phyloP scores from a whole-genome alignment of 1,140 invertebrate species.

The Rhynchophorus ferrugineus region DNA sequence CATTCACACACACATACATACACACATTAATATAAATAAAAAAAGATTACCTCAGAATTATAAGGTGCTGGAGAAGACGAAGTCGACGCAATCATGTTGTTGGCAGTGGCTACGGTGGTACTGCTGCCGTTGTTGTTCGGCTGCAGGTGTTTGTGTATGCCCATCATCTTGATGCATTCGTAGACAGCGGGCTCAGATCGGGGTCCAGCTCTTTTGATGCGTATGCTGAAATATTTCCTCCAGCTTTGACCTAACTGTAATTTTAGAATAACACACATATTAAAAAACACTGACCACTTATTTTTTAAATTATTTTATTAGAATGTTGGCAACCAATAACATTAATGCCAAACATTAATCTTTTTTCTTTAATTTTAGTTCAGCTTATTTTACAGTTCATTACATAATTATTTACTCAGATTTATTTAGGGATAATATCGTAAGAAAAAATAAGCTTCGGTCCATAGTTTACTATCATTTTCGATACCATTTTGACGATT shows the following conservation, averaged over 20 bases:
- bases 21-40: too few species aligned
- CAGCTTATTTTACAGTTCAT: too few species aligned
- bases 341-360: too few species aligned
- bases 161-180: conserved; percentile 53
- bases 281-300: neutral
- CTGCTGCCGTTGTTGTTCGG: neutral
- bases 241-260: conserved; percentile 32
- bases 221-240: conserved; percentile 44
- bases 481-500: too few species aligned
- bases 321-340: too few species aligned
- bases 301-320: too few species aligned
- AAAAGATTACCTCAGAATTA: neutral
- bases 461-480: too few species aligned
- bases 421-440: too few species aligned
- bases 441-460: too few species aligned
- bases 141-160: conserved; percentile 28
- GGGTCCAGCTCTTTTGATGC: conserved; percentile 55
- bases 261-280: neutral
- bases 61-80: conserved; percentile 1
- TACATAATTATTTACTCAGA: too few species aligned
- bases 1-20: too few species aligned
- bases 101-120: neutral
- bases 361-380: too few species aligned
- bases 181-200: conserved; percentile 58
- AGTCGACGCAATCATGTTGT: conserved; percentile 1